Evolutionary conservation across 2,888 invertebrate species (phyloP).

Genomic region (Tenodera sinensis): DNA sequence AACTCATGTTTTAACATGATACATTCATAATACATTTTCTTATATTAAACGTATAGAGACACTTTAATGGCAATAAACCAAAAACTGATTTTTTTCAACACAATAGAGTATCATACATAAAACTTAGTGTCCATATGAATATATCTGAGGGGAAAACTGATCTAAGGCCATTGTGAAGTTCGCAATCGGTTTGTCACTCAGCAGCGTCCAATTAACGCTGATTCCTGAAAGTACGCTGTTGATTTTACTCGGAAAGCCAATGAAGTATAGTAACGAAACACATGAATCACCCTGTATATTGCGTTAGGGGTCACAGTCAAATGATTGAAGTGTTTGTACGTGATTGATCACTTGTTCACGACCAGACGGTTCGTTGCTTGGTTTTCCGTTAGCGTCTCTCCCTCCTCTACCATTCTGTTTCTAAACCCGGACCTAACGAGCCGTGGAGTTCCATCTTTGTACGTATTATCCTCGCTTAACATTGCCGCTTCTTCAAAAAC

Average conservation of each 20-base stretch:
- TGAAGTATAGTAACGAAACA: not conserved
- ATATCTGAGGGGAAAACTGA: too few relatives aligned
- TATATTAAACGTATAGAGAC: too few relatives aligned
- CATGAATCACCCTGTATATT: not conserved
- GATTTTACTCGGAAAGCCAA: not conserved
- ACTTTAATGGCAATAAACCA: too few relatives aligned
- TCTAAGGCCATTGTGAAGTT: too few relatives aligned
- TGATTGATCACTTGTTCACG: conserved; percentile 13
- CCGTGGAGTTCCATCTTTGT: not conserved
- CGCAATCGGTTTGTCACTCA: too few relatives aligned
- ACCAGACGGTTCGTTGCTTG: not conserved
- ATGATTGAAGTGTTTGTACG: conserved; percentile 9
- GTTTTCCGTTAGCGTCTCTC: not conserved
- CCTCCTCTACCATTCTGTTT: not conserved
- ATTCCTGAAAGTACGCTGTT: not conserved
- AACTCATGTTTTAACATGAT: too few relatives aligned
- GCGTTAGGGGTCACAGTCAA: not conserved
- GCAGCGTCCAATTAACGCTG: not conserved
- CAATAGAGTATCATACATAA: too few relatives aligned
- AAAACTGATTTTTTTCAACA: too few relatives aligned
- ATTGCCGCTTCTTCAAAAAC: not conserved
- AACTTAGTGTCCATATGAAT: too few relatives aligned
- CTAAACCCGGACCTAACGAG: not conserved
- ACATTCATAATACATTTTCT: too few relatives aligned
- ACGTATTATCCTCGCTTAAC: not conserved